A percentile compares a stretch with the other conserved stretches of the same genome.
Evolutionary conservation across 2,797 vertebrate genomes (phyloP).

Genomic region (Rallus crepitans): DNA sequence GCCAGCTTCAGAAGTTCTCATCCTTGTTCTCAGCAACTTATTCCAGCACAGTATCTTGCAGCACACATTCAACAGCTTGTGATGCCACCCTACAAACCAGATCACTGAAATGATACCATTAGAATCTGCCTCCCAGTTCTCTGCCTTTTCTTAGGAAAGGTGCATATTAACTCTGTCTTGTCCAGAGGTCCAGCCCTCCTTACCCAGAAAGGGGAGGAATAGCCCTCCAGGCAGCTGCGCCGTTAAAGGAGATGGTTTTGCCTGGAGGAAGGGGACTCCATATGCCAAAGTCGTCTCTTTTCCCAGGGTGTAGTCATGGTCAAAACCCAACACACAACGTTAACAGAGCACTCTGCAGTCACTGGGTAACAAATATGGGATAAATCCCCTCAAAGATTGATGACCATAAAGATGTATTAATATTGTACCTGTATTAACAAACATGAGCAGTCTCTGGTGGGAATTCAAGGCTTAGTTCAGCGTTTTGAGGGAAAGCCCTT

Average conservation of each 20-base stretch:
- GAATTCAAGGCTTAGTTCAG: not conserved
- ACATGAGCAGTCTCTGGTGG: not conserved
- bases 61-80: rapidly evolving
- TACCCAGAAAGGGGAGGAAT: not conserved
- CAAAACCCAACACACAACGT: not conserved
- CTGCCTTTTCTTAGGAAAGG: not conserved
- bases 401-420: not conserved
- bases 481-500: not conserved
- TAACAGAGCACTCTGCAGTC: not conserved
- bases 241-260: rapidly evolving
- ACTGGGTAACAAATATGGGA: not conserved
- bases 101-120: not conserved
- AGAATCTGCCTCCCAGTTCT: not conserved
- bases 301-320: not conserved
- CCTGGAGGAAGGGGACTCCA: not conserved
- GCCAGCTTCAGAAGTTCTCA: not conserved
- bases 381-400: not conserved
- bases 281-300: not conserved
- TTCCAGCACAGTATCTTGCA: not conserved
- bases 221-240: not conserved
- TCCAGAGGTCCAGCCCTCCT: not conserved
- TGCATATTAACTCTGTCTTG: rapidly evolving
- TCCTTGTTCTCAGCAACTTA: not conserved
- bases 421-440: not conserved
- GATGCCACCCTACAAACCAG: not conserved